Percentiles rank a stretch among this genome's conserved stretches.
Conservation (phyloP, 2,797 vertebrate genomes). For the Epinephelus awoara region DNA sequence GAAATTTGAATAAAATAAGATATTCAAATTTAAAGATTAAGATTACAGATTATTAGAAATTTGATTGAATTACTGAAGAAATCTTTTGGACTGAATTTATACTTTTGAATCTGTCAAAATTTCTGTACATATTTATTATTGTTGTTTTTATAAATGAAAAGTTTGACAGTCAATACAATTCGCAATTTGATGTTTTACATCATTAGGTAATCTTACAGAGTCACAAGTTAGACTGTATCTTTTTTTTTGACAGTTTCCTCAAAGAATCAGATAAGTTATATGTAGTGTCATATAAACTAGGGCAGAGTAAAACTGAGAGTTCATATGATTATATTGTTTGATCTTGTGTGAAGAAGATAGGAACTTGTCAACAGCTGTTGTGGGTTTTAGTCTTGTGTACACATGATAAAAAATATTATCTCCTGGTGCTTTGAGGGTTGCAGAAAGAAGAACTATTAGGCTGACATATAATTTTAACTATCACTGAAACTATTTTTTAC, state of each 20-base stretch:
- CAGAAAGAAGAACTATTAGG: not conserved
- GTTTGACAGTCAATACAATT: no score
- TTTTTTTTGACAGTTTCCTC: not conserved
- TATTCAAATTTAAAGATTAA: not conserved
- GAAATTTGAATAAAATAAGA: not conserved
- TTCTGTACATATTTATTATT: no score
- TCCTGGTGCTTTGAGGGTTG: not conserved
- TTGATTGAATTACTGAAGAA: not conserved
- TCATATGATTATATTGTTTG: not conserved
- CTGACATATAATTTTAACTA: not conserved
- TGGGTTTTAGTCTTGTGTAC: not conserved
- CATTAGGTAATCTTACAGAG: no score
- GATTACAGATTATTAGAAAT: not conserved
- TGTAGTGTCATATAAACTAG: no score
- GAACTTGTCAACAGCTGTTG: not conserved
- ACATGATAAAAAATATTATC: not conserved
- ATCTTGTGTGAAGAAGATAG: not conserved
- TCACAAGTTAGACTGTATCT: no score
- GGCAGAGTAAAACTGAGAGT: no score
- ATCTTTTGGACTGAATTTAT: not conserved
- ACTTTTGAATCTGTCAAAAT: no score
- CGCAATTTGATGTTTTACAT: no score
- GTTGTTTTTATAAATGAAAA: no score
- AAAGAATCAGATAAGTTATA: not conserved
- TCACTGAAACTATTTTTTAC: not conserved